Evolutionary conservation across 2,888 invertebrate species (phyloP).

Genomic region (Oeneis ivallda): DNA sequence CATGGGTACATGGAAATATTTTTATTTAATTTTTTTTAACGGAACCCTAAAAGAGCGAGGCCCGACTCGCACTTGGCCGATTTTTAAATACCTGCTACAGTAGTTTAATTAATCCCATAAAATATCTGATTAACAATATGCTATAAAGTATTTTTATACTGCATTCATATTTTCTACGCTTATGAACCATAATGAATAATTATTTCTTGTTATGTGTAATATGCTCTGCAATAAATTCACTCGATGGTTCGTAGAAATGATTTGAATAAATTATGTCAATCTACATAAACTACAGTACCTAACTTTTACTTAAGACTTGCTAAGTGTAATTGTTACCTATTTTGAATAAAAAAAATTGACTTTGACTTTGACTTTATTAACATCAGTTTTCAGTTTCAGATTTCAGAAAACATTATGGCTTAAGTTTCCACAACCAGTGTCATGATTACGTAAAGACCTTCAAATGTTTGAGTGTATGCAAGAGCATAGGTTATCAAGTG

Average conservation of each 20-base stretch:
- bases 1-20: too few relatives aligned
- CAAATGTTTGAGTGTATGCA: constrained; percentile 65
- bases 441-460: constrained; percentile 54
- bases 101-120: constrained; percentile 28
- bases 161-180: constrained; percentile 38
- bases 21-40: too few relatives aligned
- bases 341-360: too few relatives aligned
- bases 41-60: too few relatives aligned
- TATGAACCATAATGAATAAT: constrained; percentile 42
- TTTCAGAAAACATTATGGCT: constrained; percentile 61
- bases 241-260: constrained; percentile 41
- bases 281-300: not conserved
- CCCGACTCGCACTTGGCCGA: too few relatives aligned
- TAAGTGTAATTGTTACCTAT: too few relatives aligned
- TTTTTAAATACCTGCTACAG: constrained; percentile 7
- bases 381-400: constrained; percentile 41
- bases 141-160: constrained; percentile 22
- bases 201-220: constrained; percentile 42
- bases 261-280: not conserved
- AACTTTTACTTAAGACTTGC: not conserved
- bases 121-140: constrained; percentile 31
- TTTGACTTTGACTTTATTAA: too few relatives aligned
- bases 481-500: constrained; percentile 61
- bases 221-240: constrained; percentile 41
- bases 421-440: constrained; percentile 56